Percentiles rank a stretch among this genome's conserved stretches.
Evolutionary conservation across 2,797 vertebrate genomes (phyloP).

Genomic region (Muscicapa striata): DNA sequence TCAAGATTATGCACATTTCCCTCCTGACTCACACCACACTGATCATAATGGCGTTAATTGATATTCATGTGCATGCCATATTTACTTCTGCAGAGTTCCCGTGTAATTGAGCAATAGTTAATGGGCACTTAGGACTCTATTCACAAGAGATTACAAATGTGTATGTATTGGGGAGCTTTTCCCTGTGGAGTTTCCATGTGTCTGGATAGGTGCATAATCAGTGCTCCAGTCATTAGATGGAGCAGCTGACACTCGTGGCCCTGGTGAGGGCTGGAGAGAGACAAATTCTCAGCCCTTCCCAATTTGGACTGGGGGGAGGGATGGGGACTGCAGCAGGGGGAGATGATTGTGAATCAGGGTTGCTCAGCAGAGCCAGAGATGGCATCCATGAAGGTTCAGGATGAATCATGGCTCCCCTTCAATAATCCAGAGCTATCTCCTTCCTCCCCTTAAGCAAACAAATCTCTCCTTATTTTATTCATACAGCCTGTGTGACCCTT

Average conservation of each 20-base stretch:
- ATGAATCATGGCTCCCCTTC: not conserved
- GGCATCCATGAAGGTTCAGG: not conserved
- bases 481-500: not conserved
- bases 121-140: constrained; percentile 70
- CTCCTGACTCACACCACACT: constrained; percentile 50
- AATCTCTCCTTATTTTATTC: not conserved
- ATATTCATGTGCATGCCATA: constrained; percentile 71
- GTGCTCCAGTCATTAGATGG: constrained; percentile 44
- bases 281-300: constrained; percentile 30
- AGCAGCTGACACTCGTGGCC: constrained; percentile 65
- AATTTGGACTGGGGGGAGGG: not conserved
- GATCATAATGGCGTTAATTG: constrained; percentile 72
- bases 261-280: not conserved
- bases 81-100: constrained; percentile 59
- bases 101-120: constrained; percentile 66
- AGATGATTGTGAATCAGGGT: not conserved
- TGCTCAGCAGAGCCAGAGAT: not conserved
- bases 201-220: constrained; percentile 73
- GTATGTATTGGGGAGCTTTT: constrained; percentile 60
- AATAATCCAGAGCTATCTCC: not conserved
- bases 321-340: accelerated
- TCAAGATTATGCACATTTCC: constrained; percentile 64
- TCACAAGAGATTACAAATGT: constrained; percentile 67
- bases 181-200: constrained; percentile 57
- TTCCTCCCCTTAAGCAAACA: not conserved